A percentile compares a stretch with the other conserved stretches of the same genome.
Conservation (phyloP, 2,888 invertebrate genomes). For the Ctenicera cuprea region DNA sequence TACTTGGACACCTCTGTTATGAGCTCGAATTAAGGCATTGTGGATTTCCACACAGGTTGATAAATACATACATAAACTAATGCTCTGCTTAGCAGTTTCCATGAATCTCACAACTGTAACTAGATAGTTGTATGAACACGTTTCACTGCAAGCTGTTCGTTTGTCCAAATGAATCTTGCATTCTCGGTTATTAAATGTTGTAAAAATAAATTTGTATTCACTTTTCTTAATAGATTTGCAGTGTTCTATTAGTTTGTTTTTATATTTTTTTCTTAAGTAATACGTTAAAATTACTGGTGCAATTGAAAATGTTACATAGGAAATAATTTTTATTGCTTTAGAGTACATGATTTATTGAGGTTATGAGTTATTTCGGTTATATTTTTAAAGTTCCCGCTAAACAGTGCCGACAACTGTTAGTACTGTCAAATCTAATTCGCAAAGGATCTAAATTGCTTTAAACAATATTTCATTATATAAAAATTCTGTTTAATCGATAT, state of each 20-base stretch:
- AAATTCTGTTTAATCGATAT: too few relatives aligned
- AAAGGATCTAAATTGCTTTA: too few relatives aligned
- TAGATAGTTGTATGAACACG: conserved; percentile 61
- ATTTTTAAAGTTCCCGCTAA: too few relatives aligned
- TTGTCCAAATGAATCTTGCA: conserved; percentile 63
- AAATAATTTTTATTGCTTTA: background rate
- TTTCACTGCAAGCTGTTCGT: conserved; percentile 59
- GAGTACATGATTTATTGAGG: conserved; percentile 7
- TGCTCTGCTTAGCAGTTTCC: conserved; percentile 71
- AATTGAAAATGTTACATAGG: conserved; percentile 32
- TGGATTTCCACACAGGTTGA: conserved; percentile 78
- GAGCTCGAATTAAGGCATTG: conserved; percentile 74
- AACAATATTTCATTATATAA: too few relatives aligned
- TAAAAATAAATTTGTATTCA: conserved; percentile 62
- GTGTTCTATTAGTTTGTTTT: conserved; percentile 44
- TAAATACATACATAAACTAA: conserved; percentile 84
- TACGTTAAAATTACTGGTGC: conserved; percentile 57
- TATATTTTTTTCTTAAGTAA: conserved; percentile 55
- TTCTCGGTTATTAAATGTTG: conserved; percentile 59
- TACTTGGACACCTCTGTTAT: conserved; percentile 76
- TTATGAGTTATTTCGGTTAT: background rate
- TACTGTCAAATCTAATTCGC: too few relatives aligned
- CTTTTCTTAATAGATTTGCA: conserved; percentile 48
- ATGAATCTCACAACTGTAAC: conserved; percentile 61
- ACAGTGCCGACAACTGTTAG: too few relatives aligned